Evolutionary conservation across 2,113 vertebrate genomes (phyloP).

Genomic region (Galemys pyrenaicus): DNA sequence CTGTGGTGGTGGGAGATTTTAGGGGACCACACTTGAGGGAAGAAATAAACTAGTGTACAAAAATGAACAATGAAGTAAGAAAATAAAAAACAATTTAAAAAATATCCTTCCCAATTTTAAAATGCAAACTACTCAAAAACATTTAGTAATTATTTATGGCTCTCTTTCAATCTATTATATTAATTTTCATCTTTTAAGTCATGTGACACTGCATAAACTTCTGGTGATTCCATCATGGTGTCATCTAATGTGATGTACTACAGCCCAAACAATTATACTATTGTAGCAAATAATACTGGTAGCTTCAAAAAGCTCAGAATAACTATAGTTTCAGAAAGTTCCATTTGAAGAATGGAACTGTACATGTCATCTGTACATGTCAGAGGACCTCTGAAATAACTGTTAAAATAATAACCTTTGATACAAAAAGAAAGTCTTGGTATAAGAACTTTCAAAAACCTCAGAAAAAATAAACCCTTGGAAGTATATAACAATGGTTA

Average conservation of each 20-base stretch:
- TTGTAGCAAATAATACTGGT: constrained; percentile 10
- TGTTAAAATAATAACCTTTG: constrained; percentile 62
- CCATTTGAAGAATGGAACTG: not conserved
- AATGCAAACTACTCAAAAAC: constrained; percentile 53
- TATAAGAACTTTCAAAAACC: constrained; percentile 16
- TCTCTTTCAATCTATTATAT: constrained; percentile 54
- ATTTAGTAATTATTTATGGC: not conserved
- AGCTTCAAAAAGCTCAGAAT: not conserved
- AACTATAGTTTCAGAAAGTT: not conserved
- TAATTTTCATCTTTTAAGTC: constrained; percentile 59
- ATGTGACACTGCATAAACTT: not conserved
- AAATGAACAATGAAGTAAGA: too few relatives aligned
- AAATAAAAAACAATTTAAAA: too few relatives aligned
- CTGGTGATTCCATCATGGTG: not conserved
- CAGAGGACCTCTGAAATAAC: constrained; percentile 54
- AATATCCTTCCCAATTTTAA: not conserved
- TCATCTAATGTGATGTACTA: not conserved
- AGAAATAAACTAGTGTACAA: too few relatives aligned
- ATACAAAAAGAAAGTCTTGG: constrained; percentile 36
- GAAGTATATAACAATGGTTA: constrained; percentile 48
- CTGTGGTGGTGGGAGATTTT: too few relatives aligned
- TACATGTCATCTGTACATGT: constrained; percentile 19
- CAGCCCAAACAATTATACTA: constrained; percentile 40
- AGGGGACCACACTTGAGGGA: too few relatives aligned
- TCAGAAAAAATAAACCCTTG: constrained; percentile 12